Conservation (phyloP, 2,888 invertebrate species). For the Lepas anatifera region DNA sequence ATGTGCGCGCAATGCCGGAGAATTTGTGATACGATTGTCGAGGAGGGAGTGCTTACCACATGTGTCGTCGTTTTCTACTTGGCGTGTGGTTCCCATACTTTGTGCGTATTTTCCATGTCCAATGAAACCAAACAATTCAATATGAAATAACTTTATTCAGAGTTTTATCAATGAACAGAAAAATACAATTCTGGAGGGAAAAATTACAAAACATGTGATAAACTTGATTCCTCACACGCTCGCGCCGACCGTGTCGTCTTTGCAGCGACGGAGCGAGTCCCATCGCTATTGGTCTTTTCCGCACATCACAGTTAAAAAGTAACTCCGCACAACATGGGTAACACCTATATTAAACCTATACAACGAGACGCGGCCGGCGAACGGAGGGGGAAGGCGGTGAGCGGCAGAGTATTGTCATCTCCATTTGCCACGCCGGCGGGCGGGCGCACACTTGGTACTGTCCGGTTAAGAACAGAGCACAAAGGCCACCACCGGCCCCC, state of each 20-base stretch:
- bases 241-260: background rate
- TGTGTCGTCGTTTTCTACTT: too few relatives aligned
- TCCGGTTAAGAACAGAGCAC: background rate
- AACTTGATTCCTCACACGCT: background rate
- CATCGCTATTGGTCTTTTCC: slow-evolving; percentile 8
- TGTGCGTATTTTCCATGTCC: too few relatives aligned
- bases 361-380: background rate
- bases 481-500: background rate
- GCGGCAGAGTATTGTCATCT: background rate
- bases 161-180: slow-evolving; percentile 8
- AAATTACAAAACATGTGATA: slow-evolving; percentile 8
- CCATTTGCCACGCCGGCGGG: too few relatives aligned
- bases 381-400: background rate
- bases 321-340: slow-evolving; percentile 7
- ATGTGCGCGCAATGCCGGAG: too few relatives aligned
- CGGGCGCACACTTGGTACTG: background rate
- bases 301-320: slow-evolving; percentile 8
- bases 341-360: slow-evolving; percentile 7
- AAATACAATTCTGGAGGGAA: slow-evolving; percentile 10
- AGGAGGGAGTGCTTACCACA: too few relatives aligned
- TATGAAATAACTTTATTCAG: slow-evolving; percentile 9
- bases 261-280: background rate
- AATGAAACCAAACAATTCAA: background rate
- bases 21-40: too few relatives aligned
- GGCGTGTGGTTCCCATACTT: too few relatives aligned